A percentile compares a stretch with the other conserved stretches of the same genome.
Conservation (phyloP, 2,888 invertebrate species). For the Heliconius ismenius region DNA sequence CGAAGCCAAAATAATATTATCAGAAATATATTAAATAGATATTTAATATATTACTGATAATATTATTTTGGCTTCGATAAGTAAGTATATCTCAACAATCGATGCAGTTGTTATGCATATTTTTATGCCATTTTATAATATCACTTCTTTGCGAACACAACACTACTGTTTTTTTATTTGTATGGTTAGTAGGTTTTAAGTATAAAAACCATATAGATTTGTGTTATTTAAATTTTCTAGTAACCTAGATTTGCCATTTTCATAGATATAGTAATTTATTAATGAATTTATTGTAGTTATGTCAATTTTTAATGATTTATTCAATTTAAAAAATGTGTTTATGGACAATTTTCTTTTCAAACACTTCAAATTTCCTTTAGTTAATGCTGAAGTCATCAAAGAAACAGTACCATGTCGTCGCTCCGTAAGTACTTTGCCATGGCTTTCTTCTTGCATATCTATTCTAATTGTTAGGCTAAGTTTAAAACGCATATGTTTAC, state of each 20-base stretch:
- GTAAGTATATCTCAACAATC: background rate
- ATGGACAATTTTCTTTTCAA: constrained; percentile 44
- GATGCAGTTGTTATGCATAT: constrained; percentile 22
- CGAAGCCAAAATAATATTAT: too few relatives aligned
- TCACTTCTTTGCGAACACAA: background rate
- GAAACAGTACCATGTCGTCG: constrained; percentile 61
- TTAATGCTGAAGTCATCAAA: constrained; percentile 58
- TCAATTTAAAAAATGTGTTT: constrained; percentile 51
- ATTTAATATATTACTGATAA: too few relatives aligned
- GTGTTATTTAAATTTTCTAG: constrained; percentile 55
- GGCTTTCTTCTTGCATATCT: background rate
- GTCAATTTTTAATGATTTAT: constrained; percentile 69
- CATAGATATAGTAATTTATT: constrained; percentile 50
- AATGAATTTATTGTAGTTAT: constrained; percentile 66
- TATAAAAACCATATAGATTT: constrained; percentile 61
- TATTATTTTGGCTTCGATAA: too few relatives aligned
- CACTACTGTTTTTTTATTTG: background rate
- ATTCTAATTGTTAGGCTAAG: background rate
- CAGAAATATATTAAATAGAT: constrained; percentile 6
- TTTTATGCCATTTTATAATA: constrained; percentile 11
- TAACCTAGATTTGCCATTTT: constrained; percentile 60
- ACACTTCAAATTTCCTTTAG: constrained; percentile 53
- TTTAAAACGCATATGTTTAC: background rate
- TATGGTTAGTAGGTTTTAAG: constrained; percentile 7
- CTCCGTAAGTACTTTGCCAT: constrained; percentile 56